phyloP scores from a whole-genome alignment of 1,140 invertebrate species.

The Ostrea edulis region DNA sequence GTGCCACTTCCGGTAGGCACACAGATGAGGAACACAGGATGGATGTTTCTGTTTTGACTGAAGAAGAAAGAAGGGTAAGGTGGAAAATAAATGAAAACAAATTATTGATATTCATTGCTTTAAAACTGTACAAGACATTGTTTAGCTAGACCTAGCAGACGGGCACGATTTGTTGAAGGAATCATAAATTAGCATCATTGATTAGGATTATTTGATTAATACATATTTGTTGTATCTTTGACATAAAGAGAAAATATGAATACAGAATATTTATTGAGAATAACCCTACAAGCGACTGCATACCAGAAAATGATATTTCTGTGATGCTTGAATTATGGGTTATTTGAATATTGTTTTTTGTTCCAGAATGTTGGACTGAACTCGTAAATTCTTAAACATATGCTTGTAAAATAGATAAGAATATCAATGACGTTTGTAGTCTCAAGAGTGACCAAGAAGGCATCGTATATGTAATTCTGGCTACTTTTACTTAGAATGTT shows the following conservation, averaged over 20 bases:
- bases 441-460: too few species aligned
- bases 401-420: too few species aligned
- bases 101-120: neutral
- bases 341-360: too few species aligned
- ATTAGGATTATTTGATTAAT: slow-evolving; percentile 10
- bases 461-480: too few species aligned
- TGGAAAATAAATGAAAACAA: neutral
- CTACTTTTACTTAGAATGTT: too few species aligned
- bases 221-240: neutral
- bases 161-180: neutral
- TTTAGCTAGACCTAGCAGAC: neutral
- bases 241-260: neutral
- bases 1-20: slow-evolving; percentile 53
- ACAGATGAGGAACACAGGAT: slow-evolving; percentile 52
- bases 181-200: slow-evolving; percentile 35
- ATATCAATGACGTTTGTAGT: too few species aligned
- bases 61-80: slow-evolving; percentile 64
- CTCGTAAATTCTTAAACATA: too few species aligned
- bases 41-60: slow-evolving; percentile 53
- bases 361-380: too few species aligned
- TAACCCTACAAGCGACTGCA: too few species aligned
- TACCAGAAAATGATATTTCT: too few species aligned
- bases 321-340: too few species aligned
- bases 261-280: too few species aligned
- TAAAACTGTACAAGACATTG: neutral